Evolutionary conservation across 1,140 invertebrate species (phyloP).

Genomic region (Habropoda laboriosa): DNA sequence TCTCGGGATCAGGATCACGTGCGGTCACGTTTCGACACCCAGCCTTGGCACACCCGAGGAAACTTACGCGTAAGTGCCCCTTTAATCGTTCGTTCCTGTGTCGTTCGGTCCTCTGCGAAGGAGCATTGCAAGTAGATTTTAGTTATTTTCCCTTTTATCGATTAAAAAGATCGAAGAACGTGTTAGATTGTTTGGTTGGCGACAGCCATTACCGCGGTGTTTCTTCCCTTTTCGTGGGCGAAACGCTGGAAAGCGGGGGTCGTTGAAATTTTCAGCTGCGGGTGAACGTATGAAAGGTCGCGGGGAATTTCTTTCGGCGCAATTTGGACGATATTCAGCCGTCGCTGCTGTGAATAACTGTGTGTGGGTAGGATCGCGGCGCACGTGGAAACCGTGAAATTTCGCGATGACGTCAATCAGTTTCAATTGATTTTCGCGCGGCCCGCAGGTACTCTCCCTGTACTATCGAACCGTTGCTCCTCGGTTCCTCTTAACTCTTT

Average conservation of each 20-base stretch:
- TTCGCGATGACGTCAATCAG: conserved; percentile 43
- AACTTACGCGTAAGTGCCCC: conserved; percentile 35
- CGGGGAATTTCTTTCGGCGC: not conserved
- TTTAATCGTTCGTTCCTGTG: not conserved
- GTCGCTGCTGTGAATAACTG: not conserved
- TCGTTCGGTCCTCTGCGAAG: no score
- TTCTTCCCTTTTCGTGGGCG: no score
- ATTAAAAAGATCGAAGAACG: no score
- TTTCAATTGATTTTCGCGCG: conserved; percentile 22
- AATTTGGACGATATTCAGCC: not conserved
- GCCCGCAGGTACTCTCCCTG: not conserved
- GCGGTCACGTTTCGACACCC: conserved; percentile 36
- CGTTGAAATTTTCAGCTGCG: not conserved
- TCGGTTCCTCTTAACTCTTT: not conserved
- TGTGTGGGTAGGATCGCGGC: not conserved
- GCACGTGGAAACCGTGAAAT: conserved; percentile 21
- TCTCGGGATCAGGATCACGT: no score
- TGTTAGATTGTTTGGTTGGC: no score
- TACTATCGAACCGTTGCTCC: not conserved
- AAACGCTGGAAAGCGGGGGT: not conserved
- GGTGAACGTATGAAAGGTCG: not conserved
- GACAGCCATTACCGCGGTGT: not conserved
- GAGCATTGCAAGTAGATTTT: no score
- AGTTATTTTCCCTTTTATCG: no score
- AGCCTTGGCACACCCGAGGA: conserved; percentile 59